Conservation (phyloP, 1,140 invertebrate species). For the Dolichoris vasculosae region DNA sequence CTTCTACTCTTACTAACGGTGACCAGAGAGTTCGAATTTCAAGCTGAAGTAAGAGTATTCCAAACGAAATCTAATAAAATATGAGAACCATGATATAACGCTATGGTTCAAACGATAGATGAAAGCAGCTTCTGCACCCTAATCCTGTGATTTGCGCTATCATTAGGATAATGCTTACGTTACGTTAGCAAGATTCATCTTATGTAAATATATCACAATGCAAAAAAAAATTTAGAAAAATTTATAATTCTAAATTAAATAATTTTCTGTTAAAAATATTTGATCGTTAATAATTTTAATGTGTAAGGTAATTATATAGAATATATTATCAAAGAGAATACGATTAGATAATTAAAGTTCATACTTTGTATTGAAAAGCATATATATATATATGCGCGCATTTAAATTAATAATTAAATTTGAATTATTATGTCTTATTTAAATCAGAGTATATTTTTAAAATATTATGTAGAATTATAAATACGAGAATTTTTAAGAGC, state of each 20-base stretch:
- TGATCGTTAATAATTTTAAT: not conserved
- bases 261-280: not conserved
- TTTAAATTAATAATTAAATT: not conserved
- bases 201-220: too few relatives aligned
- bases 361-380: not conserved
- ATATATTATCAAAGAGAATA: not conserved
- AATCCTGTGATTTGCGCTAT: not conserved
- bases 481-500: not conserved
- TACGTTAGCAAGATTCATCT: too few relatives aligned
- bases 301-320: not conserved
- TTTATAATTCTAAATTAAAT: not conserved
- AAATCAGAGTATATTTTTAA: not conserved
- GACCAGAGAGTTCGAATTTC: slow-evolving; percentile 21
- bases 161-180: not conserved
- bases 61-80: slow-evolving; percentile 27
- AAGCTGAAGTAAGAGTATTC: slow-evolving; percentile 18
- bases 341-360: slow-evolving; percentile 8
- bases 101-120: not conserved
- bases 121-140: not conserved
- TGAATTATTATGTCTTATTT: slow-evolving; percentile 1
- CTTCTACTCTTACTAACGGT: not conserved
- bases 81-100: not conserved
- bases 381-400: not conserved
- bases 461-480: not conserved
- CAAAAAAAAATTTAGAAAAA: too few relatives aligned